Conservation (phyloP, 1,140 invertebrate genomes). For the Drosophila santomea region DNA sequence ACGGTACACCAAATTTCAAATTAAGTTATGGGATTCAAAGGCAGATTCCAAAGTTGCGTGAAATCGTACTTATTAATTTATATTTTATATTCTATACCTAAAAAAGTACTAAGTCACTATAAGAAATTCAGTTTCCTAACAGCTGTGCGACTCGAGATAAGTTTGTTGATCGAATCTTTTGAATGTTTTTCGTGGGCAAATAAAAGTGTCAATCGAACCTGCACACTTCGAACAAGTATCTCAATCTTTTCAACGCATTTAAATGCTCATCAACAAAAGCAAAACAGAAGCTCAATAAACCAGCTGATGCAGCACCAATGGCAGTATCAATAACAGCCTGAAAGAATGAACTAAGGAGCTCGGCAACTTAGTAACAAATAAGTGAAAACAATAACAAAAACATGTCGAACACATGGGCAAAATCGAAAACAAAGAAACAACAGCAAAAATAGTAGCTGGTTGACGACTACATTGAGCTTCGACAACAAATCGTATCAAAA, state of each 20-base stretch:
- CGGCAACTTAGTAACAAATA: slow-evolving; percentile 49
- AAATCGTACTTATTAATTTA: too few species aligned
- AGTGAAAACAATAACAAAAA: slow-evolving; percentile 31
- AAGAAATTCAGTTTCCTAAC: neutral
- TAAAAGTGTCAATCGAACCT: neutral
- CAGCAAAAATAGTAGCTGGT: slow-evolving; percentile 14
- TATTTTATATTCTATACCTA: too few species aligned
- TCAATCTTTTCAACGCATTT: slow-evolving; percentile 61
- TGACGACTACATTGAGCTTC: slow-evolving; percentile 26
- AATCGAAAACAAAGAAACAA: slow-evolving; percentile 46
- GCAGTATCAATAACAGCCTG: slow-evolving; percentile 41
- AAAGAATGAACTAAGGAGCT: slow-evolving; percentile 13
- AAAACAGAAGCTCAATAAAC: slow-evolving; percentile 66
- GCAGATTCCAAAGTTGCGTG: too few species aligned
- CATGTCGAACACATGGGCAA: slow-evolving; percentile 44
- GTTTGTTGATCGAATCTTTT: slow-evolving; percentile 14
- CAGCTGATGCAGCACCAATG: slow-evolving; percentile 36
- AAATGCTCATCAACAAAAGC: slow-evolving; percentile 56
- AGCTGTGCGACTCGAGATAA: neutral
- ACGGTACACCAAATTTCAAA: too few species aligned
- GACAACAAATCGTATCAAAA: slow-evolving; percentile 72
- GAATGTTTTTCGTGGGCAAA: slow-evolving; percentile 4
- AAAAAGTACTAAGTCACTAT: neutral
- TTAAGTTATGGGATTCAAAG: too few species aligned
- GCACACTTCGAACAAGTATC: slow-evolving; percentile 2